Evolutionary conservation across 2,797 vertebrate genomes (phyloP).

Genomic region (Pampus argenteus): DNA sequence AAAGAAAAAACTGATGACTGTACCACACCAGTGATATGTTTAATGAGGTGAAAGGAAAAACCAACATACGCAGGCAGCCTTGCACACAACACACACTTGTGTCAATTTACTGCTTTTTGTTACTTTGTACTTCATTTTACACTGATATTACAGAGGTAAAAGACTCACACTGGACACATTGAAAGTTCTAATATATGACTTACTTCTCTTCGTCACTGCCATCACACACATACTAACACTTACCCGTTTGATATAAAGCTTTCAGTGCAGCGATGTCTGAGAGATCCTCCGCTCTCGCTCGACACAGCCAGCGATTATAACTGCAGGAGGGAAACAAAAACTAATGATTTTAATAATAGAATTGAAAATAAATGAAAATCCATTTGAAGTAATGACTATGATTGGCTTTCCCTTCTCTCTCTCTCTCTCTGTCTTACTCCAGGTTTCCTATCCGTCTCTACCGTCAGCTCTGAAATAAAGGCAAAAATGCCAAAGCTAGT

Average conservation of each 20-base stretch:
- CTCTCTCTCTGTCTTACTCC: background rate
- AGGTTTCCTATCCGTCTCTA: background rate
- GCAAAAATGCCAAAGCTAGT: background rate
- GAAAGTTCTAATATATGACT: background rate
- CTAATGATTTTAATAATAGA: background rate
- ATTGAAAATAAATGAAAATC: too few relatives aligned
- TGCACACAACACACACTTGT: background rate
- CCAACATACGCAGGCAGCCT: background rate
- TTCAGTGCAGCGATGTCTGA: slow-evolving; percentile 97
- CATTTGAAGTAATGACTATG: background rate
- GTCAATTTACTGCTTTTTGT: background rate
- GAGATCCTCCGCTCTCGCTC: slow-evolving; percentile 95
- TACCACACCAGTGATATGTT: background rate
- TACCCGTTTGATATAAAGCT: slow-evolving; percentile 97
- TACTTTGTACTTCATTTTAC: background rate
- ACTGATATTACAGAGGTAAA: background rate
- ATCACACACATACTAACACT: slow-evolving; percentile 38
- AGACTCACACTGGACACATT: background rate
- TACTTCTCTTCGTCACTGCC: background rate
- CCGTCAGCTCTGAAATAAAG: slow-evolving; percentile 5
- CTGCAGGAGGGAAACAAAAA: slow-evolving; percentile 76
- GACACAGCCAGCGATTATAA: slow-evolving; percentile 96
- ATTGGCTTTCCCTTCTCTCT: background rate
- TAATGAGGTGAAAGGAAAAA: background rate
- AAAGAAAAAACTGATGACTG: background rate